Evolutionary conservation across 2,113 vertebrate genomes (phyloP).

Genomic region (Abramis brama): DNA sequence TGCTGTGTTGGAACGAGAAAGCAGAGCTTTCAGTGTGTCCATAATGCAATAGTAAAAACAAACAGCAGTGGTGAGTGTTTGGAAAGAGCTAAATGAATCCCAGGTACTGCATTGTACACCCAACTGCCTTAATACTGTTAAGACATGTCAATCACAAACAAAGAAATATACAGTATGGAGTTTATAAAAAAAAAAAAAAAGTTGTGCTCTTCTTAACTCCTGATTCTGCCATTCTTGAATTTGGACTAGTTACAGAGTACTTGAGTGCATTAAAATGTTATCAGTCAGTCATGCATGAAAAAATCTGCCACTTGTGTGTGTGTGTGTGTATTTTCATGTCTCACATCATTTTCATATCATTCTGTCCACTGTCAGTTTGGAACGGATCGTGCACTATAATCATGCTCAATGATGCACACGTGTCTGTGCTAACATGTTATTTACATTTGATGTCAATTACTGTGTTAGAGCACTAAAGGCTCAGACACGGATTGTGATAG

Average conservation of each 20-base stretch:
- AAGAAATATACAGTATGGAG: slow-evolving; percentile 23
- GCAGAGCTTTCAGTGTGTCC: slow-evolving; percentile 27
- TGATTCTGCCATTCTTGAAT: slow-evolving; percentile 19
- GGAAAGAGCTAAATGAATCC: slow-evolving; percentile 41
- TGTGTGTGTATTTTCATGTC: slow-evolving; percentile 12
- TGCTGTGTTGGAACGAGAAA: slow-evolving; percentile 30
- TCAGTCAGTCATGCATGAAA: slow-evolving; percentile 26
- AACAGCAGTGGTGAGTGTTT: slow-evolving; percentile 41
- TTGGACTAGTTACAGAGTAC: background rate
- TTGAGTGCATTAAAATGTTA: slow-evolving; percentile 27
- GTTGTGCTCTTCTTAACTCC: background rate
- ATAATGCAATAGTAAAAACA: slow-evolving; percentile 48
- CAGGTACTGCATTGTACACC: slow-evolving; percentile 50
- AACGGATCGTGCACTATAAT: background rate
- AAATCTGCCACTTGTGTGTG: background rate
- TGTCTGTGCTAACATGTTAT: slow-evolving; percentile 5
- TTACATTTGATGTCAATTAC: slow-evolving; percentile 24
- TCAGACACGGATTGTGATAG: slow-evolving; percentile 11
- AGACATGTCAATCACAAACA: slow-evolving; percentile 69
- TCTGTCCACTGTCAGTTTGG: background rate
- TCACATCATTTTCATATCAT: slow-evolving; percentile 17
- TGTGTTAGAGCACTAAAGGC: background rate
- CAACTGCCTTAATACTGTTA: slow-evolving; percentile 67
- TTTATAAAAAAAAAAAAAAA: slow-evolving; percentile 10
- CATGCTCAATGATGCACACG: background rate